Conservation (phyloP, 2,113 vertebrate genomes). For the Heteronetta atricapilla region DNA sequence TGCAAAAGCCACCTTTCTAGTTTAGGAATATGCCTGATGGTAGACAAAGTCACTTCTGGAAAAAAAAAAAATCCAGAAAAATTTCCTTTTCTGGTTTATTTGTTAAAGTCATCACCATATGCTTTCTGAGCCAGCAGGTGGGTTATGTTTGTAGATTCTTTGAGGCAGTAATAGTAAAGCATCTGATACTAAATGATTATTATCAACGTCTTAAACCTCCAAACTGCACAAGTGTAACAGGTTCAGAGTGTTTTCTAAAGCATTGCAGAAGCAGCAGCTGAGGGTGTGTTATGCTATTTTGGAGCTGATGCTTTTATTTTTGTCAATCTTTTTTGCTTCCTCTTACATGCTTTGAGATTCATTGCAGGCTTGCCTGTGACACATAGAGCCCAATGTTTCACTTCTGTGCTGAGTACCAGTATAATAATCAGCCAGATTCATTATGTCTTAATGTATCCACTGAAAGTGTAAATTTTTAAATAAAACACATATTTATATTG, state of each 20-base stretch:
- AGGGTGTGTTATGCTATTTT: not conserved
- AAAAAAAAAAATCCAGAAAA: not conserved
- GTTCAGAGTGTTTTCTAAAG: not conserved
- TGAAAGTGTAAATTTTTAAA: not conserved
- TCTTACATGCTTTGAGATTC: not conserved
- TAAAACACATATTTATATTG: not conserved
- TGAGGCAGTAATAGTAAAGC: not conserved
- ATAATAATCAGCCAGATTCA: not conserved
- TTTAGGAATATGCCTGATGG: not conserved
- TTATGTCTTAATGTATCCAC: not conserved
- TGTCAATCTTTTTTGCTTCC: not conserved
- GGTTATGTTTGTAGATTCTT: not conserved
- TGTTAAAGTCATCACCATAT: not conserved
- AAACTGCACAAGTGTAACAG: not conserved
- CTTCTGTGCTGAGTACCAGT: not conserved
- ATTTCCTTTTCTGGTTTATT: not conserved
- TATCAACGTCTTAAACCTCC: not conserved
- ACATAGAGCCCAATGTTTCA: not conserved
- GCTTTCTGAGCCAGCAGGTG: not conserved
- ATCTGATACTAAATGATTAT: not conserved
- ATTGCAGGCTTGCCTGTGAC: not conserved
- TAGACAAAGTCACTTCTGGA: not conserved
- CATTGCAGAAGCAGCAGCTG: not conserved
- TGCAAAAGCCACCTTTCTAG: not conserved
- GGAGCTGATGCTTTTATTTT: not conserved